phyloP scores from a whole-genome alignment of 2,797 vertebrate species.

The Scarus forsteni region DNA sequence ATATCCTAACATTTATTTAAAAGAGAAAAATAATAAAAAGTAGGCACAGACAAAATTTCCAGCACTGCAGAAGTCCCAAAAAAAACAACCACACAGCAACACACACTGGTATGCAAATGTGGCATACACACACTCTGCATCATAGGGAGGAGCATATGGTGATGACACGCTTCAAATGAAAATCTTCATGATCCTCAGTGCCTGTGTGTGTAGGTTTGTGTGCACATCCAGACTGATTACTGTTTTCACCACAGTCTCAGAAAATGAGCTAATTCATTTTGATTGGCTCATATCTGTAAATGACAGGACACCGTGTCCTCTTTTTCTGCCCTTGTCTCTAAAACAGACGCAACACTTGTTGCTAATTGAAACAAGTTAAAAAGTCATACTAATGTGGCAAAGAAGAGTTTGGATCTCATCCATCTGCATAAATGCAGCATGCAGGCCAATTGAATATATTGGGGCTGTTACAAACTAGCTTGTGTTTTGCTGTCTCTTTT shows the following conservation, averaged over 20 bases:
- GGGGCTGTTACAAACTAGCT: slow-evolving; percentile 5
- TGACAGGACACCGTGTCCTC: slow-evolving; percentile 48
- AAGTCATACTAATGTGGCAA: slow-evolving; percentile 38
- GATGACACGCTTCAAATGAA: slow-evolving; percentile 42
- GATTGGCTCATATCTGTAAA: slow-evolving; percentile 48
- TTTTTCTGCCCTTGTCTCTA: slow-evolving; percentile 45
- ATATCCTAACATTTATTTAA: background rate
- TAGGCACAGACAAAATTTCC: background rate
- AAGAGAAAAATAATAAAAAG: slow-evolving; percentile 6
- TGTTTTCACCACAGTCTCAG: slow-evolving; percentile 43
- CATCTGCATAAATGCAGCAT: slow-evolving; percentile 2
- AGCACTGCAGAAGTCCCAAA: background rate
- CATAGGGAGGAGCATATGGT: slow-evolving; percentile 44
- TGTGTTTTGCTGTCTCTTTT: slow-evolving; percentile 11
- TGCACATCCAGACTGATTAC: slow-evolving; percentile 49
- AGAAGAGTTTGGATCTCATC: slow-evolving; percentile 20
- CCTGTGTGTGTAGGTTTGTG: slow-evolving; percentile 6
- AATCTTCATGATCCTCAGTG: slow-evolving; percentile 21
- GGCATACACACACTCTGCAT: slow-evolving; percentile 1
- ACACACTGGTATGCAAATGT: slow-evolving; percentile 13
- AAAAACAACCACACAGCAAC: background rate
- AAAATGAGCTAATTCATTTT: slow-evolving; percentile 57
- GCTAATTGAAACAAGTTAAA: slow-evolving; percentile 56
- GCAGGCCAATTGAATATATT: slow-evolving; percentile 23
- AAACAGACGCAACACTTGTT: slow-evolving; percentile 41